Evolutionary conservation across 2,888 invertebrate genomes (phyloP).

Genomic region (Heliconius cydno): DNA sequence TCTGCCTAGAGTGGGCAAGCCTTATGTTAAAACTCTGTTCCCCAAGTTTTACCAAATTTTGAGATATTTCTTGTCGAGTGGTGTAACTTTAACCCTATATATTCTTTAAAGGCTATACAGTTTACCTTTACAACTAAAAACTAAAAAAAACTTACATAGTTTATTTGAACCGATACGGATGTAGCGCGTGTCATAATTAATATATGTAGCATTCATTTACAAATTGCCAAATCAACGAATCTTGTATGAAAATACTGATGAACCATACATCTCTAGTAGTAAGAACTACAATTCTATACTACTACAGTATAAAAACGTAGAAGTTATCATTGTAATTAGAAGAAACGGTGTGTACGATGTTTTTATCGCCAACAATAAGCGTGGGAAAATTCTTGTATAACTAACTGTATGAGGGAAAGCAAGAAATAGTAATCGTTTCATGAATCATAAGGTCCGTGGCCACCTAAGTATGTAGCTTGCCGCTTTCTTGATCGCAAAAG

Average conservation of each 20-base stretch:
- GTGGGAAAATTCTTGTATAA: slow-evolving; percentile 67
- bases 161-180: slow-evolving; percentile 49
- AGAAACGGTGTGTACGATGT: slow-evolving; percentile 54
- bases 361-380: slow-evolving; percentile 66
- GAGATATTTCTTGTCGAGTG: too few species aligned
- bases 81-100: not conserved
- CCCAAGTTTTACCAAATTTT: too few species aligned
- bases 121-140: not conserved
- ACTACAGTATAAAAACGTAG: slow-evolving; percentile 4
- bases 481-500: slow-evolving; percentile 37
- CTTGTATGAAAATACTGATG: not conserved
- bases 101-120: not conserved
- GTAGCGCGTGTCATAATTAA: slow-evolving; percentile 55
- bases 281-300: slow-evolving; percentile 37
- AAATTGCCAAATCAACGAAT: slow-evolving; percentile 35
- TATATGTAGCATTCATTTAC: slow-evolving; percentile 53
- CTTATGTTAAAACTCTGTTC: too few species aligned
- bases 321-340: slow-evolving; percentile 44
- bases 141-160: slow-evolving; percentile 36
- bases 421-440: slow-evolving; percentile 63
- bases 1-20: not conserved
- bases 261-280: slow-evolving; percentile 22
- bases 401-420: slow-evolving; percentile 69
- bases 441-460: slow-evolving; percentile 50
- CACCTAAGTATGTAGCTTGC: slow-evolving; percentile 24